phyloP scores from a whole-genome alignment of 2,797 vertebrate species.

The Leucoraja ocellata region DNA sequence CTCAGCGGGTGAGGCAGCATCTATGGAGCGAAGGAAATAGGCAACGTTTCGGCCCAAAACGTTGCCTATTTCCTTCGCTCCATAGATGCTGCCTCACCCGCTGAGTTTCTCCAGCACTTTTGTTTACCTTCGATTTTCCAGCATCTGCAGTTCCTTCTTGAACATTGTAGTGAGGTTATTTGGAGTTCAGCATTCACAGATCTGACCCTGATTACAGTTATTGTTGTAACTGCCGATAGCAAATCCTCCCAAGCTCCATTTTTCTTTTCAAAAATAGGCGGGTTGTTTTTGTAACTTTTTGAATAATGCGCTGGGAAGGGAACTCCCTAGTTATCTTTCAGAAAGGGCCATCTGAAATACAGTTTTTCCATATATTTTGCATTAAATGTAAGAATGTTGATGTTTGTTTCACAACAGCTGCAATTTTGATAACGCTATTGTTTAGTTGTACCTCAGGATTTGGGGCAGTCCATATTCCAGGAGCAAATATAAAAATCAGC shows the following conservation, averaged over 20 bases:
- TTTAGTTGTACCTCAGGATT: constrained; percentile 19
- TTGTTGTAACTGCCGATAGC: background rate
- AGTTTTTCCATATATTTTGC: background rate
- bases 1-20: no score
- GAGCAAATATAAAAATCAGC: background rate
- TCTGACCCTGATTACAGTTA: background rate
- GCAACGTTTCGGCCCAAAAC: no score
- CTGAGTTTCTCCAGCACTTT: no score
- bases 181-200: background rate
- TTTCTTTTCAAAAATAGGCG: background rate
- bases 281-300: background rate
- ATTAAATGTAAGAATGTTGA: background rate
- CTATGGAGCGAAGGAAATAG: no score
- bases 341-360: constrained; percentile 1
- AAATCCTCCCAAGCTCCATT: background rate
- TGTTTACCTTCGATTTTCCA: no score
- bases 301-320: background rate
- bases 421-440: constrained; percentile 26
- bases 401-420: background rate
- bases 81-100: no score
- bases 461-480: background rate
- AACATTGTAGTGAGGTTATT: background rate
- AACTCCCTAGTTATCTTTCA: background rate
- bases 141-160: no score
- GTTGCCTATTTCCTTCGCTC: no score